phyloP scores from a whole-genome alignment of 2,888 invertebrate genomes.

The Drosophila recens region DNA sequence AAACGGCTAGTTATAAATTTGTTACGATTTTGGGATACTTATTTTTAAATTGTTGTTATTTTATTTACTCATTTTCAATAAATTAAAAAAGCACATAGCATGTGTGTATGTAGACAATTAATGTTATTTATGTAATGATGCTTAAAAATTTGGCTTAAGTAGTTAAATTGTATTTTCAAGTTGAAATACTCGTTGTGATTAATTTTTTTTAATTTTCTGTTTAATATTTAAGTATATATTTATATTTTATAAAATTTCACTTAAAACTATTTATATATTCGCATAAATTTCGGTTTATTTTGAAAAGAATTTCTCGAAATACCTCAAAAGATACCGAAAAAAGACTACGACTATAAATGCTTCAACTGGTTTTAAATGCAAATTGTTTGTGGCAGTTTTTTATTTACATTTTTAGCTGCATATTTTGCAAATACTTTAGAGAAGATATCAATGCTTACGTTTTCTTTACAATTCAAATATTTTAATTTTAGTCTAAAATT shows the following conservation, averaged over 20 bases:
- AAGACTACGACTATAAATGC: constrained; percentile 67
- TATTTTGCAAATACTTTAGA: constrained; percentile 55
- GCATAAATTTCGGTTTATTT: constrained; percentile 26
- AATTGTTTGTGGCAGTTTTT: constrained; percentile 63
- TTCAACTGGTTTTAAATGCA: constrained; percentile 76
- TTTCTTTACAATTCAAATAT: constrained; percentile 50
- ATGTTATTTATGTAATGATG: constrained; percentile 16
- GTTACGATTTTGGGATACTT: constrained; percentile 39
- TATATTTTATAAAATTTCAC: constrained; percentile 25
- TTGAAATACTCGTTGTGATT: constrained; percentile 46
- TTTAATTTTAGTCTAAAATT: constrained; percentile 28
- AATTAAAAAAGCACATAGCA: not conserved
- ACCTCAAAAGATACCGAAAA: constrained; percentile 21
- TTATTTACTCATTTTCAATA: not conserved
- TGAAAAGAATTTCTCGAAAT: constrained; percentile 18
- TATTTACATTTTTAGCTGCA: constrained; percentile 72
- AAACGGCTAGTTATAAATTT: constrained; percentile 73
- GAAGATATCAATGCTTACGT: constrained; percentile 61
- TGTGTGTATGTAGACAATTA: constrained; percentile 12
- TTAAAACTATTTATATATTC: constrained; percentile 34
- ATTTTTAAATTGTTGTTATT: constrained; percentile 5
- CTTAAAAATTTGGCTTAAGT: constrained; percentile 45
- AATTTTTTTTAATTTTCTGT: constrained; percentile 14
- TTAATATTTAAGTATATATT: constrained; percentile 30
- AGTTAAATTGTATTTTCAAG: constrained; percentile 13